phyloP scores from a whole-genome alignment of 2,797 vertebrate species.

The Botia almorhae region DNA sequence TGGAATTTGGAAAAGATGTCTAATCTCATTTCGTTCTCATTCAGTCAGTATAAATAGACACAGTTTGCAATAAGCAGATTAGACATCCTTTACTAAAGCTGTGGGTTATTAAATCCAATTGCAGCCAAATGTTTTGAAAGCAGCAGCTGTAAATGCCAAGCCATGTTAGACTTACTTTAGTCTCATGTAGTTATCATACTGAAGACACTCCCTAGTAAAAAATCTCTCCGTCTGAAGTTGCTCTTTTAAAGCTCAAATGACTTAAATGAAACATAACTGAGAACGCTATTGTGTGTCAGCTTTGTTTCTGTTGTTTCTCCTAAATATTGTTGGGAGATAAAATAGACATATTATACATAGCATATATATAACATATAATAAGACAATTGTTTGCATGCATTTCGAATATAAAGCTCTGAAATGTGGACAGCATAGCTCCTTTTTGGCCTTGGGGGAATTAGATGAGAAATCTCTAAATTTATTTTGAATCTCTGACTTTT shows the following conservation, averaged over 20 bases:
- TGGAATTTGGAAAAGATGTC: background rate
- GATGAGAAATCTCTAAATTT: too few relatives aligned
- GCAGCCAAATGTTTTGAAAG: background rate
- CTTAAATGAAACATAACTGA: background rate
- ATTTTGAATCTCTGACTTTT: too few relatives aligned
- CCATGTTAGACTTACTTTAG: background rate
- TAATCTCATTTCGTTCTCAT: constrained; percentile 5
- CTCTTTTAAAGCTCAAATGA: too few relatives aligned
- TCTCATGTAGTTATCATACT: constrained; percentile 7
- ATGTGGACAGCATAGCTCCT: background rate
- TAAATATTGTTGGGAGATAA: background rate
- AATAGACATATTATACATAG: too few relatives aligned
- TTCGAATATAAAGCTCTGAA: background rate
- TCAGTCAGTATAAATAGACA: constrained; percentile 3
- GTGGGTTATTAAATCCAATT: background rate
- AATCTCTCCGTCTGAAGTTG: too few relatives aligned
- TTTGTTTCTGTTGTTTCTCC: background rate
- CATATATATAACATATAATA: too few relatives aligned
- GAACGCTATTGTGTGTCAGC: background rate
- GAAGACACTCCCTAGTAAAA: background rate
- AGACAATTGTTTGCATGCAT: background rate
- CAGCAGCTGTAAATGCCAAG: constrained; percentile 7
- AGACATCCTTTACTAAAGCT: background rate
- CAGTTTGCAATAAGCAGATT: background rate
- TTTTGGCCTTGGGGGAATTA: too few relatives aligned